Evolutionary conservation across 23 tunicate species (phyloP), one percentile per base, ranked within the genome.

Genomic region (Ascidia mentula): DNA sequence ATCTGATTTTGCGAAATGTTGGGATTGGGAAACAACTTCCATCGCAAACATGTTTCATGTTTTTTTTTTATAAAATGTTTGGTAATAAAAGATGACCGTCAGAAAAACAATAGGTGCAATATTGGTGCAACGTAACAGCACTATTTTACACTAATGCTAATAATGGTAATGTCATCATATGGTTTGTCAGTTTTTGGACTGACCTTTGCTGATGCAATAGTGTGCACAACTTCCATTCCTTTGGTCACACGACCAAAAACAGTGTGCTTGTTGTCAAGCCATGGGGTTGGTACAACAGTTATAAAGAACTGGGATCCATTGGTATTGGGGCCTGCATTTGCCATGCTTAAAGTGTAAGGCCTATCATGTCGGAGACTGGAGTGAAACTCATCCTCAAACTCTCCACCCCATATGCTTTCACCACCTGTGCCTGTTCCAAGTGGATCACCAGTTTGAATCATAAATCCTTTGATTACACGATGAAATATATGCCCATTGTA

Each of bases 261-360:
- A n/a, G 99, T 91, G 59, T 96, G 99, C 59, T 96, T 93, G 80
- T 93, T 93, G 87, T 93, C 98, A 39, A 93, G 70, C 98, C 98
- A 93, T 30, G 94, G 98, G n/a, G 93, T 88, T 17, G 98, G 93
- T 0, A 84, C 93, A 7, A 88, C 93, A 24, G 99, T 96, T 32
- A 96, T 91, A 78, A 96, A 96, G 81, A 96, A 96, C 53, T 96
- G 99, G 28, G 94, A 87, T 0, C 99, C 99, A 59, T 96, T 96
- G 5, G 99, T 91, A 73, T 96, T 91, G 60, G 97, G 90, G 0
- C 99, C 99, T 9, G 97, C 99, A 71, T 96, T 96, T 12, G 99
- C 99, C 99, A 96, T 96, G 36, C 90, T 83, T 28, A 96, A 34
- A 9, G 89, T 88, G 75, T 87, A 91, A 22, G 99, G 97, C 38